Evolutionary conservation across 2,113 vertebrate genomes (phyloP).

Genomic region (Rhynchomys soricoides): DNA sequence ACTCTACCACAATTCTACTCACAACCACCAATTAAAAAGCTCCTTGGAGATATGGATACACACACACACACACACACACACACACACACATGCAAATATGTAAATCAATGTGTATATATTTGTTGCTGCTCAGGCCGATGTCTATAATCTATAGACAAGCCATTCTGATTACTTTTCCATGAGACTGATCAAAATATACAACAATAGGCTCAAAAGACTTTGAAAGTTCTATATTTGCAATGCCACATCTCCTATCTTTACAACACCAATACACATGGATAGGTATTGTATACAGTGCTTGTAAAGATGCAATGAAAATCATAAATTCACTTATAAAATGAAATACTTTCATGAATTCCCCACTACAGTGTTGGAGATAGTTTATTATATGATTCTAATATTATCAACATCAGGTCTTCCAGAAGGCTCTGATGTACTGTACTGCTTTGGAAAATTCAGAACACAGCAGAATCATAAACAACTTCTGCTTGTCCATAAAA

Average conservation of each 20-base stretch:
- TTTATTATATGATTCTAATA: neutral
- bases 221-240: too few species aligned
- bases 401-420: neutral
- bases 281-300: too few species aligned
- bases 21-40: neutral
- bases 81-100: too few species aligned
- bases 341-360: neutral
- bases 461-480: neutral
- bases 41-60: fast-evolving
- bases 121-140: neutral
- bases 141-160: neutral
- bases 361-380: neutral
- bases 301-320: too few species aligned
- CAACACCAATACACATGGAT: too few species aligned
- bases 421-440: neutral
- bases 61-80: too few species aligned
- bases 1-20: neutral
- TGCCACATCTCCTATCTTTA: too few species aligned
- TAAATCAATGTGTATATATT: neutral
- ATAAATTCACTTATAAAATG: too few species aligned
- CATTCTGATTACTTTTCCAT: neutral
- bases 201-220: neutral
- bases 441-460: neutral
- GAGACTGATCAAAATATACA: neutral
- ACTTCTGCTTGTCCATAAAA: conserved; percentile 7